A percentile compares a stretch with the other conserved stretches of the same genome.
These are phyloP conservation scores for Phlogophora meticulosa DNA, from an alignment of 2,888 invertebrate genomes.

Conservation along the genomic window DNA sequence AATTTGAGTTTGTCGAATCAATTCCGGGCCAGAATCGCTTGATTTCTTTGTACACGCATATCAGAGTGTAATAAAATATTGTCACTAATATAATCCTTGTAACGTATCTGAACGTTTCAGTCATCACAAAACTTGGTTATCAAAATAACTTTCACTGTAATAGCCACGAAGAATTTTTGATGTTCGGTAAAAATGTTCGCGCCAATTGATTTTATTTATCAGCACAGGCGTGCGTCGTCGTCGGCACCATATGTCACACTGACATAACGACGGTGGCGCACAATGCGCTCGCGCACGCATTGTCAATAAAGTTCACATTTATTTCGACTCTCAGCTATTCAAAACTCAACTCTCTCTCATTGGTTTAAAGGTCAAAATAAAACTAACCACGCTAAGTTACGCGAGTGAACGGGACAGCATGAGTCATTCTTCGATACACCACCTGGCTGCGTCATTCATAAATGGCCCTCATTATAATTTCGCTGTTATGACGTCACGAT, in stretches of 20 bases:
- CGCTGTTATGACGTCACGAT: constrained; percentile 67
- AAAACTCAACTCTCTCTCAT: constrained; percentile 48
- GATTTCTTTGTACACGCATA: constrained; percentile 83
- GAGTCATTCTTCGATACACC: constrained; percentile 82
- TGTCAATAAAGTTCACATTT: constrained; percentile 77
- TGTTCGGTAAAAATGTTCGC: constrained; percentile 64
- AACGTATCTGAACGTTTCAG: constrained; percentile 81
- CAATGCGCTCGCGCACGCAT: constrained; percentile 84
- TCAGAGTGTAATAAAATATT: constrained; percentile 81
- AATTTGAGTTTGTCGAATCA: constrained; percentile 64
- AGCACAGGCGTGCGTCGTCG: constrained; percentile 67
- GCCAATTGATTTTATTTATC: constrained; percentile 68
- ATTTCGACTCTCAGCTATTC: constrained; percentile 23
- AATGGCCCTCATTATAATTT: constrained; percentile 68
- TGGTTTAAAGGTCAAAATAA: constrained; percentile 17
- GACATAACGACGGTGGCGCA: constrained; percentile 80
- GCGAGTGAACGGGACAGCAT: constrained; percentile 76
- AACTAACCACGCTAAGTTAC: constrained; percentile 35
- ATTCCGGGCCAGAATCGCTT: constrained; percentile 80
- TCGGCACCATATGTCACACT: constrained; percentile 77
- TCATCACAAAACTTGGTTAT: constrained; percentile 79
- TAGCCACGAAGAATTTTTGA: constrained; percentile 37
- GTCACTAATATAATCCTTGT: constrained; percentile 81
- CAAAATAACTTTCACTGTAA: constrained; percentile 52
- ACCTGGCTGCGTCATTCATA: constrained; percentile 87